These are phyloP conservation scores for Cyprinus carpio DNA, from an alignment of 2,113 vertebrate genomes.

Conservation along the genomic window DNA sequence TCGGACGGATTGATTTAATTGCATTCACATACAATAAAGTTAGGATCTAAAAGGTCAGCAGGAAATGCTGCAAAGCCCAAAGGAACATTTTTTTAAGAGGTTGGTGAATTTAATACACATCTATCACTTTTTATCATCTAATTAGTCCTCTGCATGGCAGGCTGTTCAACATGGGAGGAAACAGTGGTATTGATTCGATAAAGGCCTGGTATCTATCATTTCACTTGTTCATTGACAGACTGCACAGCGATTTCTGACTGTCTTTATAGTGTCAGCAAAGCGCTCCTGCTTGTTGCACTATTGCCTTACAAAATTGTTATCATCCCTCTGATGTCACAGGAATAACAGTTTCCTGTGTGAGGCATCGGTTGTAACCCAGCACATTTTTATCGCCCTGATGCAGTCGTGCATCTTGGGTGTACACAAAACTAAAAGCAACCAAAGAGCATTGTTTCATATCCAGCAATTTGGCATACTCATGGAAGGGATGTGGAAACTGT, in stretches of 20 bases:
- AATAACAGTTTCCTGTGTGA: conserved; percentile 34
- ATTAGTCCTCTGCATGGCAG: conserved; percentile 91
- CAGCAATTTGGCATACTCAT: conserved; percentile 8
- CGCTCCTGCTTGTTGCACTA: conserved; percentile 41
- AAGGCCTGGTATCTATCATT: conserved; percentile 91
- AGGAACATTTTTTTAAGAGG: conserved; percentile 78
- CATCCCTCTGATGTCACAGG: conserved; percentile 53
- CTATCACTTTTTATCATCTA: conserved; percentile 99
- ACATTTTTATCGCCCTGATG: conserved; percentile 32
- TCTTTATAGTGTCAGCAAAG: conserved; percentile 69
- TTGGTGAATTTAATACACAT: conserved; percentile 90
- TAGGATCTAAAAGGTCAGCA: conserved; percentile 92
- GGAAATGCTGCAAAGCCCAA: conserved; percentile 85
- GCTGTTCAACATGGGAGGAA: conserved; percentile 80
- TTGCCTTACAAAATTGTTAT: conserved; percentile 44
- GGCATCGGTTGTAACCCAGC: conserved; percentile 16
- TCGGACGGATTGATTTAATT: conserved; percentile 89
- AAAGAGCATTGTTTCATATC: not conserved
- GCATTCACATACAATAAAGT: conserved; percentile 89
- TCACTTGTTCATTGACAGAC: conserved; percentile 71
- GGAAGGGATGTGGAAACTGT: not conserved
- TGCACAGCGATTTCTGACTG: conserved; percentile 63
- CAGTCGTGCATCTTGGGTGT: conserved; percentile 6
- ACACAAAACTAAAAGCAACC: conserved; percentile 1
- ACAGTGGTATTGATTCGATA: conserved; percentile 88